Base-by-base conservation (phyloP, 1,140 invertebrate genomes). In the Riptortus pedestris region DNA sequence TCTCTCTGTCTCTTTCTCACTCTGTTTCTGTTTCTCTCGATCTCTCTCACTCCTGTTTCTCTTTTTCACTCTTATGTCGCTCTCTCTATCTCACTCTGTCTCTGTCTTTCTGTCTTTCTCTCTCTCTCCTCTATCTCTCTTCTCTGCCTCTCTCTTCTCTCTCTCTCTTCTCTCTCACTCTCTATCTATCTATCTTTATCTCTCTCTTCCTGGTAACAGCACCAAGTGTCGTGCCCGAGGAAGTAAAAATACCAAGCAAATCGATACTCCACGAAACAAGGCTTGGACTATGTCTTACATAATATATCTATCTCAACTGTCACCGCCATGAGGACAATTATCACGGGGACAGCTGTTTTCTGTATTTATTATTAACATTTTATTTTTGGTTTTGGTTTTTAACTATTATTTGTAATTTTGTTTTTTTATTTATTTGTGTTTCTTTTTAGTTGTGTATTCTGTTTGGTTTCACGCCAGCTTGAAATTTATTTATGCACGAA, bases 41-140 rank as follows among this genome's bases (percentile, higher is more conserved):
- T 83, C 63, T 83, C 83, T 85, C 83, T 83, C 85, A 82, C 57
- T 59, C n/a, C n/a, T n/a, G 2, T 81, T 79, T 80, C 81, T 78
- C 83, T 84, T 81, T 83, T 62, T 83, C 83, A 85, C 83, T 83
- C n/a, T n/a, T n/a, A n/a, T n/a, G n/a, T n/a, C n/a, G n/a, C n/a
- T n/a, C n/a, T n/a, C n/a, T n/a, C n/a, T n/a, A n/a, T n/a, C n/a
- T n/a, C n/a, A n/a, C n/a, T n/a, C n/a, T n/a, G n/a, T n/a, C n/a
- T n/a, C n/a, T n/a, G n/a, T n/a, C n/a, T n/a, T 47, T 47, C 45
- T 47, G 45, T 18, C 45, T 47, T 18, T 45, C 45, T 47, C 45
- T 47, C 45, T 47, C 22, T 47, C 45, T n/a, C n/a, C n/a, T n/a
- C n/a, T n/a, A n/a, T n/a, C n/a, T n/a, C n/a, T n/a, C n/a, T n/a